A percentile compares a stretch with the other conserved stretches of the same genome.
Evolutionary conservation across 2,113 vertebrate genomes (phyloP).

Genomic region (Hypanus sabinus): DNA sequence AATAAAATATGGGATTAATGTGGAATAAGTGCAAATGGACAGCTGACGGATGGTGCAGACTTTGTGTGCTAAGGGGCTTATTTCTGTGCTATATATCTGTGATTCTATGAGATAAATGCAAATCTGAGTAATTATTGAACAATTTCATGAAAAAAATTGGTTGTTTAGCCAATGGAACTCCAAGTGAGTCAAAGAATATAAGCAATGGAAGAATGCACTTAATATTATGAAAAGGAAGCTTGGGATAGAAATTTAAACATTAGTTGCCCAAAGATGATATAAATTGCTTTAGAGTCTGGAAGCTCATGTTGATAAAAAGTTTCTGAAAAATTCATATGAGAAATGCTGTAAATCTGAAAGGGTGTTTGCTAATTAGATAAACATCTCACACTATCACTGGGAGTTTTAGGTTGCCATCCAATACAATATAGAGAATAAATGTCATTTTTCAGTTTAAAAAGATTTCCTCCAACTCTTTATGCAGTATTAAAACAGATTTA

Average conservation of each 20-base stretch:
- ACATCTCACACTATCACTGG: background rate
- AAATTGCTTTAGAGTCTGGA: background rate
- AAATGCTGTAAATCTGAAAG: background rate
- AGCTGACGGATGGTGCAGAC: too few relatives aligned
- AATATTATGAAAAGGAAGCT: background rate
- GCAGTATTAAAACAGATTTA: constrained; percentile 3
- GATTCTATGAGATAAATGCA: too few relatives aligned
- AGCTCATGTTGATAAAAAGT: background rate
- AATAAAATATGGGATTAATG: too few relatives aligned
- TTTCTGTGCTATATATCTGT: too few relatives aligned
- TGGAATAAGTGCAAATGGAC: too few relatives aligned
- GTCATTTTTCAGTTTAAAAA: background rate
- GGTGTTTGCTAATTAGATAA: background rate
- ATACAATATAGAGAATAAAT: background rate
- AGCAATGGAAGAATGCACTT: background rate
- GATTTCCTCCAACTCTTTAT: background rate
- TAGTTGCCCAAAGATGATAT: background rate
- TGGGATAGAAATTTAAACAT: background rate
- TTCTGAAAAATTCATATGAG: background rate
- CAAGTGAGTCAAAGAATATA: background rate
- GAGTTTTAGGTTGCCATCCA: background rate
- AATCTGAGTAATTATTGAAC: background rate
- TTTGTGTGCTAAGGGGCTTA: too few relatives aligned
- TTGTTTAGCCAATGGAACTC: background rate
- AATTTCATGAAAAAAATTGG: background rate